Evolutionary conservation across 2,888 invertebrate genomes (phyloP).

Genomic region (Baronia brevicornis): DNA sequence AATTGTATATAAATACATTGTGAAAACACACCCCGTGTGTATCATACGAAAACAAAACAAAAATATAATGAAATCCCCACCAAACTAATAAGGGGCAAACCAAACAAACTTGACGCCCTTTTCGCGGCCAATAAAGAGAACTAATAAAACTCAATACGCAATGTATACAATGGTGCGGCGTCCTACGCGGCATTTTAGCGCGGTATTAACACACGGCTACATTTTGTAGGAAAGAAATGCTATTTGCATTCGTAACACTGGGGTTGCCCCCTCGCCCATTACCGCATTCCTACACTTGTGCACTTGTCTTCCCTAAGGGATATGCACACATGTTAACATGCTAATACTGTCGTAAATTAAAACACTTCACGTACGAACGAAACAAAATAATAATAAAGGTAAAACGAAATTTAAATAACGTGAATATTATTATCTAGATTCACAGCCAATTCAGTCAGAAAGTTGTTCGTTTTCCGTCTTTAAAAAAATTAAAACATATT

Average conservation of each 20-base stretch:
- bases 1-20: neutral
- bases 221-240: slow-evolving; percentile 67
- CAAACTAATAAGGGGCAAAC: slow-evolving; percentile 17
- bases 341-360: slow-evolving; percentile 7
- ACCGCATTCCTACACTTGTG: slow-evolving; percentile 57
- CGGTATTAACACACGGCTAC: slow-evolving; percentile 67
- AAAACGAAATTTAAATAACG: too few species aligned
- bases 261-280: slow-evolving; percentile 37
- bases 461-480: too few species aligned
- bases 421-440: too few species aligned
- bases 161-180: slow-evolving; percentile 51
- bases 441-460: too few species aligned
- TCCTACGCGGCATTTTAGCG: slow-evolving; percentile 50
- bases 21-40: too few species aligned
- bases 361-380: too few species aligned
- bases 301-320: slow-evolving; percentile 39
- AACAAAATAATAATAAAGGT: too few species aligned
- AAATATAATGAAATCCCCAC: slow-evolving; percentile 16
- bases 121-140: slow-evolving; percentile 48
- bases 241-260: slow-evolving; percentile 61
- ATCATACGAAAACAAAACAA: too few species aligned
- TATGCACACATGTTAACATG: slow-evolving; percentile 9
- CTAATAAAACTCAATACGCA: slow-evolving; percentile 59
- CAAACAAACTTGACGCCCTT: slow-evolving; percentile 39
- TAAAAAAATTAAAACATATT: too few species aligned